A percentile compares a stretch with the other conserved stretches of the same genome.
These are phyloP conservation scores for Ibidorhyncha struthersii DNA, from an alignment of 2,113 vertebrate species.

Conservation along the genomic window DNA sequence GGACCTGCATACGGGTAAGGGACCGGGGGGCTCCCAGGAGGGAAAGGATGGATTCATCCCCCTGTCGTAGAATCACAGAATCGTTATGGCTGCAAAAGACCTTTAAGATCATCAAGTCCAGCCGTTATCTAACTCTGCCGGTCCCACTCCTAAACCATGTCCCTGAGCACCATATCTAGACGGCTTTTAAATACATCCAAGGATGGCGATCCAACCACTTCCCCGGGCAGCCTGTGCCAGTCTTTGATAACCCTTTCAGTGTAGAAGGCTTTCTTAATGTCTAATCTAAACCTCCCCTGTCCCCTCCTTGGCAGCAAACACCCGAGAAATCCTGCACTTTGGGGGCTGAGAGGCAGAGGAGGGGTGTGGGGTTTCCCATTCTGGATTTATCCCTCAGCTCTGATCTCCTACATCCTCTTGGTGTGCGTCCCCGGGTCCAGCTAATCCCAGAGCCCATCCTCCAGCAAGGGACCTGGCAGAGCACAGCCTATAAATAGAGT, in stretches of 20 bases:
- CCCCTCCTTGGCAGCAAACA: too few relatives aligned
- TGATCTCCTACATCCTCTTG: not conserved
- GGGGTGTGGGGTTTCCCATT: not conserved
- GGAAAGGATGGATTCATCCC: not conserved
- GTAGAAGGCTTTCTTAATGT: too few relatives aligned
- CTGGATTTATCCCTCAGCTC: not conserved
- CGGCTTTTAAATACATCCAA: too few relatives aligned
- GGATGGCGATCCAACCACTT: too few relatives aligned
- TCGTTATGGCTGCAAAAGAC: not conserved
- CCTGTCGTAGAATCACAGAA: not conserved
- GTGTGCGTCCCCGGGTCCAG: not conserved
- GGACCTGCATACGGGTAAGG: conserved; percentile 85
- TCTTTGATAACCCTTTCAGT: too few relatives aligned
- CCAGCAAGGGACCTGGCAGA: not conserved
- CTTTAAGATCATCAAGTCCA: too few relatives aligned
- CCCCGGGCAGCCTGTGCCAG: too few relatives aligned
- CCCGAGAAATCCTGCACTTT: too few relatives aligned
- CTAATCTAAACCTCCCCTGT: too few relatives aligned
- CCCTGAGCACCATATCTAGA: too few relatives aligned
- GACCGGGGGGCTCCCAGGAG: not conserved
- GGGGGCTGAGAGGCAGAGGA: not conserved
- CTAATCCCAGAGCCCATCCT: not conserved
- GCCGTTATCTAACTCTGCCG: too few relatives aligned
- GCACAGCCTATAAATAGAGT: conserved; percentile 22
- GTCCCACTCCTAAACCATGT: too few relatives aligned